These are phyloP conservation scores for Ophraella communa DNA, from an alignment of 2,888 invertebrate genomes.

Conservation along the genomic window DNA sequence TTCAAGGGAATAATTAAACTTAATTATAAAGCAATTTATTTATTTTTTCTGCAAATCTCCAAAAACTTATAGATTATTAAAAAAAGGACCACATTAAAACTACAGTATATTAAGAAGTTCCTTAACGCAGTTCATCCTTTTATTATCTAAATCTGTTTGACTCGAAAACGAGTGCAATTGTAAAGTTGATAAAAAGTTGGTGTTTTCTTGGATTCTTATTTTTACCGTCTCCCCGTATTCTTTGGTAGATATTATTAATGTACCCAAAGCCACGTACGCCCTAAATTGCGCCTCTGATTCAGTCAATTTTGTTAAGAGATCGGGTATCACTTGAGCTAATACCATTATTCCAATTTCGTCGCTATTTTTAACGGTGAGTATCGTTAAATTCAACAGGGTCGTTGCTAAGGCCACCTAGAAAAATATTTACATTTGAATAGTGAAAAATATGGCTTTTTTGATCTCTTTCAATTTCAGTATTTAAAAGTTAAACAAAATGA, in stretches of 20 bases:
- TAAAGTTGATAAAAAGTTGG: constrained; percentile 50
- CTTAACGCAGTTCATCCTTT: constrained; percentile 55
- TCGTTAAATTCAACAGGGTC: constrained; percentile 74
- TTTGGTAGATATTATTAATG: constrained; percentile 64
- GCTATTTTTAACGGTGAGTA: constrained; percentile 66
- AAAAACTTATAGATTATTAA: constrained; percentile 4
- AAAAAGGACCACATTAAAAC: too few species aligned
- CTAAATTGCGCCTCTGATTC: constrained; percentile 81
- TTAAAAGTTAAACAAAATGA: too few species aligned
- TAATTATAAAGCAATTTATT: constrained; percentile 9
- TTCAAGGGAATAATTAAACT: not conserved
- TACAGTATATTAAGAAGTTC: constrained; percentile 47
- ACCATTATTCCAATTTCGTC: constrained; percentile 63
- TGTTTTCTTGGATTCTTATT: constrained; percentile 55
- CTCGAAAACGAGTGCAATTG: constrained; percentile 58
- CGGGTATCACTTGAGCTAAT: constrained; percentile 64
- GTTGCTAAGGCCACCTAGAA: constrained; percentile 75
- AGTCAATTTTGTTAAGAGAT: constrained; percentile 64
- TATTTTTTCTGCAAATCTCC: constrained; percentile 4
- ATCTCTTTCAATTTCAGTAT: too few species aligned
- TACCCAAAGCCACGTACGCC: constrained; percentile 78
- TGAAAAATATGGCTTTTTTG: not conserved
- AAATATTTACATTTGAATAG: not conserved
- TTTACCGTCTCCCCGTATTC: constrained; percentile 56
- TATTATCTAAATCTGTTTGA: constrained; percentile 61